phyloP scores from a whole-genome alignment of 2,113 vertebrate species.

The Petrocephalus zakoni region DNA sequence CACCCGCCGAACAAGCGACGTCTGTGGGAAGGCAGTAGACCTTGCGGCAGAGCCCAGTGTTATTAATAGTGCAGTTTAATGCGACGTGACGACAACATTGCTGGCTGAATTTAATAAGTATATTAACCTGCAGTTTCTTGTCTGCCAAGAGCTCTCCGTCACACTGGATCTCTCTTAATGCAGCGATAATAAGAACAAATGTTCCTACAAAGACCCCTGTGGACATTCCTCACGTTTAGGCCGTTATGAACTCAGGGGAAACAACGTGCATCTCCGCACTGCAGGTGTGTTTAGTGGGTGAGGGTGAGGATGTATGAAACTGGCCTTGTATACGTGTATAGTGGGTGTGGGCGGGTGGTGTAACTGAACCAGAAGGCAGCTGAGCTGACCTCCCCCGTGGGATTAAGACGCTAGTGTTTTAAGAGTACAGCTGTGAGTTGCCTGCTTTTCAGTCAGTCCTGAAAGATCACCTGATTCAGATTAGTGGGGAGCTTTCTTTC shows the following conservation, averaged over 20 bases:
- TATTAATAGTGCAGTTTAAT: slow-evolving; percentile 47
- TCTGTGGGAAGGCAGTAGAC: slow-evolving; percentile 21
- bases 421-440: not conserved
- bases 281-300: slow-evolving; percentile 28
- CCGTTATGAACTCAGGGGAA: not conserved
- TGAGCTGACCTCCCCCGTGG: not conserved
- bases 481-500: not conserved
- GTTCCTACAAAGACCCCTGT: slow-evolving; percentile 35
- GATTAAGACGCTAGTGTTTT: not conserved
- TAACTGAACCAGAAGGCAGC: not conserved
- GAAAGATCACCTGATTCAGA: not conserved
- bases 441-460: not conserved
- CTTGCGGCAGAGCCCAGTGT: slow-evolving; percentile 43
- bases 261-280: slow-evolving; percentile 35
- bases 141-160: slow-evolving; percentile 39
- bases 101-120: slow-evolving; percentile 52
- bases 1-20: slow-evolving; percentile 23
- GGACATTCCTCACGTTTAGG: slow-evolving; percentile 27
- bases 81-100: slow-evolving; percentile 36
- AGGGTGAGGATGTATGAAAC: not conserved
- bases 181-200: slow-evolving; percentile 56
- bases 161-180: slow-evolving; percentile 34
- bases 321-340: not conserved
- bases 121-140: slow-evolving; percentile 49
- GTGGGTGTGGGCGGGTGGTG: not conserved